These are phyloP conservation scores for Capreolus pygargus DNA, from an alignment of 2,113 vertebrate genomes.

Conservation along the genomic window DNA sequence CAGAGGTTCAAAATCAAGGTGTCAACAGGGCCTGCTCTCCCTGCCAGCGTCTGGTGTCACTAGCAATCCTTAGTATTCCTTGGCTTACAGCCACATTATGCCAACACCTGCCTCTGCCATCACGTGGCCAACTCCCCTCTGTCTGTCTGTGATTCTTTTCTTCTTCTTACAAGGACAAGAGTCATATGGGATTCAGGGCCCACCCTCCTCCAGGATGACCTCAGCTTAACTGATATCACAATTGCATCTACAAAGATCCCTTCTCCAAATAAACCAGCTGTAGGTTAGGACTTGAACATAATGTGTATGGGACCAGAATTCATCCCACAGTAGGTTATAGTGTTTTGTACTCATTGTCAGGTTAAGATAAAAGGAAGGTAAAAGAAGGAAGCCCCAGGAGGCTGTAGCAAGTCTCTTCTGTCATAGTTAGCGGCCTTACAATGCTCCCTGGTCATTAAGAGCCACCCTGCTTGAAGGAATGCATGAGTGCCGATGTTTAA, in stretches of 20 bases:
- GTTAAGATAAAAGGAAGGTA: background rate
- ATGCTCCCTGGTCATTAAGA: background rate
- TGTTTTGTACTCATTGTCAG: background rate
- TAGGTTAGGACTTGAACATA: background rate
- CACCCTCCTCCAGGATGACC: background rate
- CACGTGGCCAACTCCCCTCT: rapidly evolving
- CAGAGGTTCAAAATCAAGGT: background rate
- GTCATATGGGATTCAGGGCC: background rate
- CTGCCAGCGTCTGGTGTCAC: background rate
- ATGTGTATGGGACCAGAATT: background rate
- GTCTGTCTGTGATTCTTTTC: background rate
- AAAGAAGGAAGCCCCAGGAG: background rate
- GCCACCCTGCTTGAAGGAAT: background rate
- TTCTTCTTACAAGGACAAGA: background rate
- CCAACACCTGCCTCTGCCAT: rapidly evolving
- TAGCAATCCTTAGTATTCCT: background rate
- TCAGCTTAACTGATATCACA: background rate
- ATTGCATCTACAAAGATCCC: background rate
- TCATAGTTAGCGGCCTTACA: rapidly evolving
- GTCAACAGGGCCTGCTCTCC: background rate
- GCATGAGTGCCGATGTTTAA: background rate
- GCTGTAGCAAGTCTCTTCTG: background rate
- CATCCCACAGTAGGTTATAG: background rate
- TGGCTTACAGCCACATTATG: rapidly evolving
- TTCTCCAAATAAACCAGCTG: background rate